Evolutionary conservation across 2,113 vertebrate species (phyloP), one percentile per base, ranked within the genome.

Genomic region (Lamprologus tigripictilis): DNA sequence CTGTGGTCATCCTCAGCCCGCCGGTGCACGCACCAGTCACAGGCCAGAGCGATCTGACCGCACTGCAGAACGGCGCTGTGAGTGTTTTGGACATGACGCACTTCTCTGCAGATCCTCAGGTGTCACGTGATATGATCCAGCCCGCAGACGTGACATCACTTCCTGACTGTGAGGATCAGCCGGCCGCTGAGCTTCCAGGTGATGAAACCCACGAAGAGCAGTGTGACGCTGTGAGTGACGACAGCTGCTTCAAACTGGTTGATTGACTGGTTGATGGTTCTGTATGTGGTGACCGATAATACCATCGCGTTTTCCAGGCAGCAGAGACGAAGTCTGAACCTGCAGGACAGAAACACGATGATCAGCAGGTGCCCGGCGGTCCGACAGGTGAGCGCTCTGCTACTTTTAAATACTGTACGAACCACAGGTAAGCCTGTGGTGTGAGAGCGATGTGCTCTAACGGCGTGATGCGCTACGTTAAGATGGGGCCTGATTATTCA

Each of bases 1-100:
- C 92, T 3, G 28, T 87, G 33, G 61, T 92, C 81, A 88, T 92
- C 86, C 68, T 92, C 89, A 87, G 85, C 79, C 81, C 78, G 10
- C 78, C 86, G 1, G 2, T 86, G 33, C 83, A 76, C 3, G 23
- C n/a, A 37, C 87, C 88, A 68, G 3, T 84, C 68, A 13, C 19
- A 19, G 79, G n/a, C 12, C 86, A 82, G 82, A 88, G 7, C 28
- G 12, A 53, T 17, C 5, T 3, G 14, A 35, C 19, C 19, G 1
- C 35, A 2, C 54, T 16, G 4, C 81, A 40, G 12, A 42, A 54
- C 21, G 68, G 17, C 6, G 13, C 14, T 3, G 23, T 51, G 7
- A 53, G 81, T 23, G 71, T 71, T 71, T 23, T 78, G 17, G 89
- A 90, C 16, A 31, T 28, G 0, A 42, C 49, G 13, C 47, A 47